phyloP scores from a whole-genome alignment of 2,113 vertebrate genomes.

The Jacana jacana region DNA sequence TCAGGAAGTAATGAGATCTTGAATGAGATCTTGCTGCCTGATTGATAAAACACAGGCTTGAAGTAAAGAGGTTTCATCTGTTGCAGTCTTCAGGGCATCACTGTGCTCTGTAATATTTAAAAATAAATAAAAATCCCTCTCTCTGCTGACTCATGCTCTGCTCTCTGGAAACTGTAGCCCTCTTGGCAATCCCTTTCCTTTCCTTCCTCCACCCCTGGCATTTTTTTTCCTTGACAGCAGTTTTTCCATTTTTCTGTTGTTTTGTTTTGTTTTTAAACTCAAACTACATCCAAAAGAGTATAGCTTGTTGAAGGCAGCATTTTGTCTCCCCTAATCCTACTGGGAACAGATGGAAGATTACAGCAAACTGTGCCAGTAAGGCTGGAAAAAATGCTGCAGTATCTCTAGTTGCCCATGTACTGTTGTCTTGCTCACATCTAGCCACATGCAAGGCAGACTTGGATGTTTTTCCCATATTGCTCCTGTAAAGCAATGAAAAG shows the following conservation, averaged over 20 bases:
- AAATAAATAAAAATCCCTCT: neutral
- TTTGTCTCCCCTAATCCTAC: neutral
- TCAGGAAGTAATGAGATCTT: slow-evolving; percentile 10
- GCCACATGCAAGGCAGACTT: neutral
- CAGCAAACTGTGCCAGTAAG: neutral
- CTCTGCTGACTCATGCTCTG: slow-evolving; percentile 57
- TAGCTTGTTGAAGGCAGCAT: neutral
- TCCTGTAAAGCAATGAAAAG: neutral
- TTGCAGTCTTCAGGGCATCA: slow-evolving; percentile 1
- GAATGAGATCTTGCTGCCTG: slow-evolving; percentile 23
- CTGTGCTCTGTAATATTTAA: neutral
- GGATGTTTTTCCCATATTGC: neutral
- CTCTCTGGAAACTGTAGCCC: neutral
- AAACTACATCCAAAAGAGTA: neutral
- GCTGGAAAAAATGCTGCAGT: neutral
- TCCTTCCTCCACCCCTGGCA: neutral
- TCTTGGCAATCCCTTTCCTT: neutral
- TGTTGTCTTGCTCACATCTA: neutral
- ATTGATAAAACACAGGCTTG: slow-evolving; percentile 57
- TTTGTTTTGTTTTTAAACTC: neutral
- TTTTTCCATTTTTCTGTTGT: neutral
- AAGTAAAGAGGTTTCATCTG: slow-evolving; percentile 50
- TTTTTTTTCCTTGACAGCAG: neutral
- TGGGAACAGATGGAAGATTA: neutral
- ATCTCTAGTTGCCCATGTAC: neutral